Conservation (phyloP, 2,888 invertebrate species). For the Scaptomyza flava region DNA sequence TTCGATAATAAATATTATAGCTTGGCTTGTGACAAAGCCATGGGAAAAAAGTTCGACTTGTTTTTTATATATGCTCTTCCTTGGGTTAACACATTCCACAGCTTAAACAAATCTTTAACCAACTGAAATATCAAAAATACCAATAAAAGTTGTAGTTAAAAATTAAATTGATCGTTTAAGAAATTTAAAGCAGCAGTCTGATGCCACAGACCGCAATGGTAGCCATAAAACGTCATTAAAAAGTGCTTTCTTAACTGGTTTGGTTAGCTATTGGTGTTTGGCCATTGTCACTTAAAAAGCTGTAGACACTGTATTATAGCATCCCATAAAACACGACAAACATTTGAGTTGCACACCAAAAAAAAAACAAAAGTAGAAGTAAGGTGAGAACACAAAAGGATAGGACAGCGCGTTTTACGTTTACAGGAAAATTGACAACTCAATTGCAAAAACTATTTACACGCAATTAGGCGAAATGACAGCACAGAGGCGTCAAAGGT, state of each 20-base stretch:
- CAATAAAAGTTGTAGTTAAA: no score
- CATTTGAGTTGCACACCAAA: slow-evolving; percentile 59
- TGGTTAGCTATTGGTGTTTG: slow-evolving; percentile 1
- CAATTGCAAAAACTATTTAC: slow-evolving; percentile 77
- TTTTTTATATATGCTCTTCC: no score
- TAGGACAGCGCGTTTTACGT: slow-evolving; percentile 14
- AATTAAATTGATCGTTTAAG: no score
- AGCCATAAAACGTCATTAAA: slow-evolving; percentile 43
- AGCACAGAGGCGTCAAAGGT: slow-evolving; percentile 15
- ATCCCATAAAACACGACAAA: slow-evolving; percentile 63
- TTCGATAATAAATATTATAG: not conserved
- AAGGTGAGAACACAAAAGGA: slow-evolving; percentile 7
- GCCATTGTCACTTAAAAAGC: slow-evolving; percentile 19
- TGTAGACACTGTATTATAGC: slow-evolving; percentile 39
- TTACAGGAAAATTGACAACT: slow-evolving; percentile 68
- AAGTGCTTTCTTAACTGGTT: slow-evolving; percentile 16
- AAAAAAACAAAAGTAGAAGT: slow-evolving; percentile 25
- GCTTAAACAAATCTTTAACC: no score
- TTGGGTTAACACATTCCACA: no score
- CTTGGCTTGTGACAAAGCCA: not conserved
- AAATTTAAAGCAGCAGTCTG: no score
- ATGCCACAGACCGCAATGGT: not conserved
- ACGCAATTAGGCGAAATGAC: slow-evolving; percentile 71
- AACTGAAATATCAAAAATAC: no score
- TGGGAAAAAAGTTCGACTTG: no score